These are phyloP conservation scores for Pachyseris speciosa DNA, from an alignment of 64 coral and sea anemone genomes.

Conservation along the genomic window DNA sequence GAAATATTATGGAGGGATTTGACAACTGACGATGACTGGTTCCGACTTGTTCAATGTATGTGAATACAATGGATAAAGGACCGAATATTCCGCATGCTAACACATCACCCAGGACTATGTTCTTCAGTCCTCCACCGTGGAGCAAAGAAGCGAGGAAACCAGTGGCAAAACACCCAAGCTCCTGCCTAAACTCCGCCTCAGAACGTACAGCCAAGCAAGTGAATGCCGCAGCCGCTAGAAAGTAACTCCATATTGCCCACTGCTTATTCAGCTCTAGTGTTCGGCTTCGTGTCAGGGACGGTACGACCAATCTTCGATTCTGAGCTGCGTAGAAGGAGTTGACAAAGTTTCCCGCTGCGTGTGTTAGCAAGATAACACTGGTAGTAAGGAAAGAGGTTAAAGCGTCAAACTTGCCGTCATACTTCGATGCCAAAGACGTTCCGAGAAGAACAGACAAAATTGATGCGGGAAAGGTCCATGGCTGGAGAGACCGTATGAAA, in stretches of 20 bases:
- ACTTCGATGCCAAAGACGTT: constrained; percentile 48
- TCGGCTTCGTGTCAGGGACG: not conserved
- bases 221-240: constrained; percentile 13
- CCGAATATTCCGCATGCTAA: constrained; percentile 50
- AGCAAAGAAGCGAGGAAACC: constrained; percentile 51
- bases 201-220: constrained; percentile 31
- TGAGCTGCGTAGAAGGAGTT: constrained; percentile 63
- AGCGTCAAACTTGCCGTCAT: constrained; percentile 18
- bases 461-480: constrained; percentile 66
- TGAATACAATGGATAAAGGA: constrained; percentile 59
- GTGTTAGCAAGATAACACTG: constrained; percentile 52
- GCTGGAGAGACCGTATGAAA: constrained; percentile 34
- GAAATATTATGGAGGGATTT: not conserved
- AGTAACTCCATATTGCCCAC: constrained; percentile 51
- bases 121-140: constrained; percentile 61
- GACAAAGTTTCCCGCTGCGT: constrained; percentile 74
- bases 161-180: constrained; percentile 17
- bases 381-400: not conserved
- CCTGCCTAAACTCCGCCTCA: constrained; percentile 40
- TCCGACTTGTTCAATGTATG: constrained; percentile 62
- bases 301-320: constrained; percentile 4
- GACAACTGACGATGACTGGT: not conserved
- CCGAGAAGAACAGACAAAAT: constrained; percentile 66
- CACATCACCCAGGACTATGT: constrained; percentile 44
- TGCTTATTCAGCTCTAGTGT: constrained; percentile 25